Evolutionary conservation across 53 echinoderm and acorn worm species (phyloP).

Genomic region (Zoroaster sp.): DNA sequence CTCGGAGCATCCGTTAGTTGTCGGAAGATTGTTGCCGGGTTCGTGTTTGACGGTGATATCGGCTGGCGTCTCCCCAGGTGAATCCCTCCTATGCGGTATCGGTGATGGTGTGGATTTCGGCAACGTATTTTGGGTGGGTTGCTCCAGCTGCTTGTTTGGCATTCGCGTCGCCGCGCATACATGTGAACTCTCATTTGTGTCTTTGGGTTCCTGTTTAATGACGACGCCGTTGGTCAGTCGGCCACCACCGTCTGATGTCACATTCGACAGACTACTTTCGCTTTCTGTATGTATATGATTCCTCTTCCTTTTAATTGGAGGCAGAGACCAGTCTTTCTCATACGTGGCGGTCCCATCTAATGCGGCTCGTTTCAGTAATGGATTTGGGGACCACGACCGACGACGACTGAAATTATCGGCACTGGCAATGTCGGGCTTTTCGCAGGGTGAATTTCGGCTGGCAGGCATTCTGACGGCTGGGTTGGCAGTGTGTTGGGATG

Average conservation of each 20-base stretch:
- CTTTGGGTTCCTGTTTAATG: constrained; percentile 10
- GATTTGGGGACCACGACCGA: neutral
- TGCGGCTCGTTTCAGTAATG: neutral
- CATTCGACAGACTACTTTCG: neutral
- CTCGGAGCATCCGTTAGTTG: neutral
- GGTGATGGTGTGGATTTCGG: neutral
- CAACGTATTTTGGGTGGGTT: neutral
- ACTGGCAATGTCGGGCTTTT: neutral
- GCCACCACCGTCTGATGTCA: neutral
- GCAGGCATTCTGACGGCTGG: neutral
- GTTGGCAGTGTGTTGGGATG: neutral
- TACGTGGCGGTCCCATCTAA: neutral
- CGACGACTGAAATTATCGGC: neutral
- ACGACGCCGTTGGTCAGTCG: neutral
- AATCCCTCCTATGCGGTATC: neutral
- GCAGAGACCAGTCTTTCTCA: constrained; percentile 3
- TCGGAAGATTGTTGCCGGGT: neutral
- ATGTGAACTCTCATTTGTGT: neutral
- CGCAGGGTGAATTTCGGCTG: neutral
- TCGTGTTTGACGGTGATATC: neutral
- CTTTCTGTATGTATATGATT: neutral
- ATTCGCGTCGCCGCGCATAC: too few relatives aligned
- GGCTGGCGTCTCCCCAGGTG: neutral
- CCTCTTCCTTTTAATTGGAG: constrained; percentile 19
- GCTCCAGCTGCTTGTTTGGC: neutral